Evolutionary conservation across 2,797 vertebrate genomes (phyloP).

Genomic region (Hylomyscus alleni): DNA sequence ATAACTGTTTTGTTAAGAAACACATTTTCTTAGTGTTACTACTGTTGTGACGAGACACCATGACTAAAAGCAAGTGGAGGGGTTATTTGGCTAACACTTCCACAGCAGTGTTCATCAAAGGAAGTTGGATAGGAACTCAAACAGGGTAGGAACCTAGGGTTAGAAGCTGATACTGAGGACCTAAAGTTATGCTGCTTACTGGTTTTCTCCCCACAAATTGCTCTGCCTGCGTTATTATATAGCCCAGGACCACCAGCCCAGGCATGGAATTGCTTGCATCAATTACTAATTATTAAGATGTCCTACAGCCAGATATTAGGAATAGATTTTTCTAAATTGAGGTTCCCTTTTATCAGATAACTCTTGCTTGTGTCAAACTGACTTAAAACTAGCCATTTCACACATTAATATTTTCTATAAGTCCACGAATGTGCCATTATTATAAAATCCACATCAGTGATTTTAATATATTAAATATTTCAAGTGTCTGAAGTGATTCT

Average conservation of each 20-base stretch:
- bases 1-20: not conserved
- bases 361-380: not conserved
- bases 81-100: not conserved
- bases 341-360: not conserved
- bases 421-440: not conserved
- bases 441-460: not conserved
- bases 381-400: not conserved
- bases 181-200: not conserved
- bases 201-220: not conserved
- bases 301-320: not conserved
- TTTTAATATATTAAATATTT: not conserved
- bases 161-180: not conserved
- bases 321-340: not conserved
- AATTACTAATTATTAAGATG: not conserved
- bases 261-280: not conserved
- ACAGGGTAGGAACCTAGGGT: not conserved
- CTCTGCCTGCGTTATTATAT: not conserved
- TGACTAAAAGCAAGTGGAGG: not conserved
- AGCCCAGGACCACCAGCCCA: not conserved
- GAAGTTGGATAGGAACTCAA: not conserved
- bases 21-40: not conserved
- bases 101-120: not conserved
- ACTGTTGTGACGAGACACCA: not conserved
- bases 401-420: not conserved
- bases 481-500: not conserved